Evolutionary conservation across 2,797 vertebrate species (phyloP), one percentile per base, ranked within the genome.

Genomic region (Myotis pilosus): DNA sequence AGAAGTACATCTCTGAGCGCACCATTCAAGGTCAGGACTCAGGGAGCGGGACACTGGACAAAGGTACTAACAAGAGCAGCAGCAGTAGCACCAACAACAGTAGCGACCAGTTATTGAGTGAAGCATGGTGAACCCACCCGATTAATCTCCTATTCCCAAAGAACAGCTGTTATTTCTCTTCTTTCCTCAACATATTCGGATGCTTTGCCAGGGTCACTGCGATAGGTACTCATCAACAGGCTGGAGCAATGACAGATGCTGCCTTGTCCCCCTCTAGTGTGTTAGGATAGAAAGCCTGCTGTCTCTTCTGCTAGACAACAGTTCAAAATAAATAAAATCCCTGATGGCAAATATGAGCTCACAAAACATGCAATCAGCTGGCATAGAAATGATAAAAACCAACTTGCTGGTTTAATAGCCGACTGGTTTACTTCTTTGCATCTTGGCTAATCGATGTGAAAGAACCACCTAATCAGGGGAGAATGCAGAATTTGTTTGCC

Each of bases 1-100:
- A 98, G 87, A 98, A 98, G 89, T 98, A 98, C 95, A 98, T 98
- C 92, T 98, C 98, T 0, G 98, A 98, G 94, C 87, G 96, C 4
- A 97, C 98, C 0, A 98, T 98, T 79, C 98, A 98, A 97, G 98
- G 98, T 98, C 47, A 10, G 98, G 94, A 0, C 5, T 10, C 4
- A 33, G 66, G 36, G 41, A 20, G 3, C 0, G 23, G 57, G 16
- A 23, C 0, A 0, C 22, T 12, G 20, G 87, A 8, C 57, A 2
- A 0, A 1, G 5, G 0, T 2, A 0, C 8, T 22, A 3, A 2
- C 1, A 47, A 36, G 12, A 51, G 47, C 20, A 19, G 53, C 6
- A 2, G 22, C 41, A 28, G 71, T 25, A 4, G 36, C 30, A 10
- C 2, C 47, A 8, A 0, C 64, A 16, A 0, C 28, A 1, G 0